Conservation (phyloP, 2,888 invertebrate species). For the Dryococelus australis region DNA sequence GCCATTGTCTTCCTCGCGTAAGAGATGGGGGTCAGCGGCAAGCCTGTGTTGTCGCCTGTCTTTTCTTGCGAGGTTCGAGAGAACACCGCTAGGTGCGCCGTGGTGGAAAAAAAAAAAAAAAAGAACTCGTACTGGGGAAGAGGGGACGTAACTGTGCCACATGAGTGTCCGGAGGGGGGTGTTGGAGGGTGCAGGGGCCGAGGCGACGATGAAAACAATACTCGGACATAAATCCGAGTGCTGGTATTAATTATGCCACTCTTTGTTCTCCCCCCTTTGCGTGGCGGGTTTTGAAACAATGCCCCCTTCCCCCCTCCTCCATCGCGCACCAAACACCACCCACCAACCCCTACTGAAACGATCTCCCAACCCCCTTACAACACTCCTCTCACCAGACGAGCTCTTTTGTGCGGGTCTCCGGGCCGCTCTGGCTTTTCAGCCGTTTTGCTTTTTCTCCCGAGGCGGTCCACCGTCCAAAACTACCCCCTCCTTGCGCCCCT, state of each 20-base stretch:
- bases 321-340: neutral
- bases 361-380: neutral
- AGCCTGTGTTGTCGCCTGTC: neutral
- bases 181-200: neutral
- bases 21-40: neutral
- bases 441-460: neutral
- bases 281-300: neutral
- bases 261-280: neutral
- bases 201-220: slow-evolving; percentile 11
- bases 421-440: neutral
- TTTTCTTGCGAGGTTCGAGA: neutral
- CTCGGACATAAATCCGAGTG: slow-evolving; percentile 16
- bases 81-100: neutral
- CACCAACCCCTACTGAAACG: neutral
- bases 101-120: neutral
- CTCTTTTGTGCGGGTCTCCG: neutral
- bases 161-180: neutral
- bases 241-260: slow-evolving; percentile 16
- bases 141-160: neutral
- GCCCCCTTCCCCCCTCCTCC: neutral
- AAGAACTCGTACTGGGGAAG: neutral
- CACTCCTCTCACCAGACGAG: slow-evolving; percentile 4
- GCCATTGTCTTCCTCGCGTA: neutral
- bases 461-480: too few species aligned
- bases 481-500: neutral